Evolutionary conservation across 37 sponge, comb jelly and placozoan species (phyloP), one percentile per base, ranked within the genome.

Genomic region (Crambe crambe): DNA sequence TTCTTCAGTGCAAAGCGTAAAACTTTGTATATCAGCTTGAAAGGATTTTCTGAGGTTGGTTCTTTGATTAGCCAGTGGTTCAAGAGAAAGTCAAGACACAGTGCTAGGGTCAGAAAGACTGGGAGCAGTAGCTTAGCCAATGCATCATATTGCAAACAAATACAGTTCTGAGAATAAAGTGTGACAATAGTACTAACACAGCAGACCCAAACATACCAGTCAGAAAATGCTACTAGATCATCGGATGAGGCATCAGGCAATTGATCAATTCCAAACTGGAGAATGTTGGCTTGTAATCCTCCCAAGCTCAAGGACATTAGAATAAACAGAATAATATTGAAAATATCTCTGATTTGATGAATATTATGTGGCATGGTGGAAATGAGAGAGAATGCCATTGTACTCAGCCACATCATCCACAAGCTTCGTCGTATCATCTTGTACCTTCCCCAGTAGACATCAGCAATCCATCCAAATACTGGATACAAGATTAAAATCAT

Each of bases 231-330:
- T 15, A 47, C 10, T 23, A 62, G 6, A 5, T 62, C 63, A 62
- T 6, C 15, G 6, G 63, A 62, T 8, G 63, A 62, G 25, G 63
- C 63, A 62, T 62, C 63, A 8, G 12, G 15, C 6, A 62, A 20
- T 20, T 62, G 63, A 62, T 62, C 63, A 62, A 62, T 62, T 8
- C 63, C 25, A 62, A 62, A 27, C 25, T 62, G 63, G 31, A 62
- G 6, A 8, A 62, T 62, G 15, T 62, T 62, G 26, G 63, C 6
- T 8, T 23, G 63, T 8, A 62, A 62, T 30, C 63, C 63, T 62
- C 63, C 63, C 12, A 8, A 23, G 6, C 30, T 20, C 6, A 18
- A 5, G 15, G 25, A 8, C n/a, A 62, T 62, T 30, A 62, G 6
- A 30, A 62, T 62, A 27, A 30, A 62, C 30, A 62, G 15, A 47